A percentile compares a stretch with the other conserved stretches of the same genome.
These are phyloP conservation scores for Heliconius aoede DNA, from an alignment of 2,888 invertebrate genomes.

Conservation along the genomic window DNA sequence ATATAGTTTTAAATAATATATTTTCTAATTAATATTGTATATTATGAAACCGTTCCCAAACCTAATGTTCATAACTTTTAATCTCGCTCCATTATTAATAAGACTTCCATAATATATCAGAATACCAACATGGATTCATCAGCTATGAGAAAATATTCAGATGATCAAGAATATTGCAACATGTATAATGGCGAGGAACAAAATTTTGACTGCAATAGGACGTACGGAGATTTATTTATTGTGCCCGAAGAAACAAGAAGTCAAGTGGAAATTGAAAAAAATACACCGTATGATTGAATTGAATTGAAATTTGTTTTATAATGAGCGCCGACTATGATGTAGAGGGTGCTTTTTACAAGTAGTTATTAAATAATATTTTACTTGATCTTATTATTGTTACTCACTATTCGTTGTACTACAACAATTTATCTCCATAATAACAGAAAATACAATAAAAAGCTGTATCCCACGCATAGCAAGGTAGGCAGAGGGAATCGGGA, in stretches of 20 bases:
- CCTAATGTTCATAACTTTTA: neutral
- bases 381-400: neutral
- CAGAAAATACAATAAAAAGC: neutral
- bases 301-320: conserved; percentile 41
- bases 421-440: neutral
- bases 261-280: conserved; percentile 67
- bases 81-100: conserved; percentile 1
- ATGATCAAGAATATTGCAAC: conserved; percentile 38
- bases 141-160: conserved; percentile 37
- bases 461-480: too few species aligned
- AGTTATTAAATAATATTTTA: conserved; percentile 10
- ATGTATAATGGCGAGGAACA: conserved; percentile 47
- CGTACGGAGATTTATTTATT: conserved; percentile 52
- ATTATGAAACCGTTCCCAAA: neutral
- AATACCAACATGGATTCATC: conserved; percentile 6
- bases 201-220: conserved; percentile 42
- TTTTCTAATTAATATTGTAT: neutral
- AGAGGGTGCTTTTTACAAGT: neutral
- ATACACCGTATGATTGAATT: conserved; percentile 53
- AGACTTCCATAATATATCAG: neutral
- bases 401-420: neutral
- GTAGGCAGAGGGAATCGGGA: too few species aligned
- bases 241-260: conserved; percentile 72
- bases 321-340: neutral
- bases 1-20: neutral